phyloP scores from a whole-genome alignment of 2,797 vertebrate genomes.

The Lemur catta region DNA sequence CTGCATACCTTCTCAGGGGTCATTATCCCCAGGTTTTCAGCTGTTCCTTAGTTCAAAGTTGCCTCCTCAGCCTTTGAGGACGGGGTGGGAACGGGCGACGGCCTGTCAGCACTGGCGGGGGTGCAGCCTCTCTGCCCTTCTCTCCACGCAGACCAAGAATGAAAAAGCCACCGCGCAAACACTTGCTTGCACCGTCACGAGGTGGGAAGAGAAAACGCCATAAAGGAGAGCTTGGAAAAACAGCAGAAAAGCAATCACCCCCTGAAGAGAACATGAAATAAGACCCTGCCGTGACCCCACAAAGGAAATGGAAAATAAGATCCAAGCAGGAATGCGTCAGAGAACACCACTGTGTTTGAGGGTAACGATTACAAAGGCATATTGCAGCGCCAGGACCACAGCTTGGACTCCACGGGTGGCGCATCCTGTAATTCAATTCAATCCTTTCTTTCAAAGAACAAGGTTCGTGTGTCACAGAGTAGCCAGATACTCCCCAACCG shows the following conservation, averaged over 20 bases:
- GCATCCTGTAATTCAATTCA: background rate
- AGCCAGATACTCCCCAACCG: background rate
- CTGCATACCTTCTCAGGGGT: background rate
- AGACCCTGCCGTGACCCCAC: slow-evolving; percentile 34
- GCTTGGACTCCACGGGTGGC: background rate
- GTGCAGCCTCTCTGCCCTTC: background rate
- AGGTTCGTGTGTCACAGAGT: background rate
- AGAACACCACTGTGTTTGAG: slow-evolving; percentile 1
- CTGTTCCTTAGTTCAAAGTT: background rate
- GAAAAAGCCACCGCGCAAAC: slow-evolving; percentile 61
- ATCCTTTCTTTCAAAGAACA: background rate
- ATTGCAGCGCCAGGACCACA: background rate
- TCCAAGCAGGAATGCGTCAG: background rate
- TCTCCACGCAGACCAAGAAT: background rate
- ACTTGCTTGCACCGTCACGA: slow-evolving; percentile 45
- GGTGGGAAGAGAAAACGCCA: slow-evolving; percentile 42
- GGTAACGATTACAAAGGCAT: background rate
- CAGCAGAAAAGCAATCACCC: slow-evolving; percentile 14
- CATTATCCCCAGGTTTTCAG: background rate
- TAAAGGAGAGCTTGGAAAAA: slow-evolving; percentile 56
- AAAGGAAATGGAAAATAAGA: slow-evolving; percentile 49
- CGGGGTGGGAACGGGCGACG: rapidly evolving
- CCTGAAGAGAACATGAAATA: slow-evolving; percentile 63
- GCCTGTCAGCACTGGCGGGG: background rate
- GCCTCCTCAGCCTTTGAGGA: background rate